Conservation (phyloP, 2,888 invertebrate genomes). For the Aspidiotus destructor region DNA sequence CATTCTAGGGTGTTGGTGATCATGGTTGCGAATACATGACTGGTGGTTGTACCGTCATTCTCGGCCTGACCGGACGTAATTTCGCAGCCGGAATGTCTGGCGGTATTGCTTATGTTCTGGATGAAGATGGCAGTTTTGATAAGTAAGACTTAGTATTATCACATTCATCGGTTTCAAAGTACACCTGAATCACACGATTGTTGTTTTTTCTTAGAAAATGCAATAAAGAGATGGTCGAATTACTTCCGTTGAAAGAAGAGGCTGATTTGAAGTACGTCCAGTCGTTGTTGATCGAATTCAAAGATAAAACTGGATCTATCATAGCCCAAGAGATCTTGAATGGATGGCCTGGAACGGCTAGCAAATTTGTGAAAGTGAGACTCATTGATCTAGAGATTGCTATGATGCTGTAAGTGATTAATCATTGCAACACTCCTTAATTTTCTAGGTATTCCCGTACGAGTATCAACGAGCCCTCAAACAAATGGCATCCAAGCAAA, state of each 20-base stretch:
- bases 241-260: constrained; percentile 65
- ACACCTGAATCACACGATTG: background rate
- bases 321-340: constrained; percentile 69
- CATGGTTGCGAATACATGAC: constrained; percentile 99
- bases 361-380: constrained; percentile 70
- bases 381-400: too few species aligned
- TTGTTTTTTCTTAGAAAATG: constrained; percentile 55
- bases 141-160: constrained; percentile 38
- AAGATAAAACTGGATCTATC: constrained; percentile 74
- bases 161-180: background rate
- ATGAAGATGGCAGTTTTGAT: constrained; percentile 72
- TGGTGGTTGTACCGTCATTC: constrained; percentile 78
- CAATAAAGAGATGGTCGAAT: constrained; percentile 90
- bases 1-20: constrained; percentile 77
- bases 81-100: constrained; percentile 99
- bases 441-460: constrained; percentile 73
- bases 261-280: constrained; percentile 71
- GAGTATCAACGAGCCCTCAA: constrained; percentile 88
- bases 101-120: constrained; percentile 84
- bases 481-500: constrained; percentile 49
- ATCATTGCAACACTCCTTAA: too few species aligned
- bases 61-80: constrained; percentile 92
- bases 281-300: constrained; percentile 70
- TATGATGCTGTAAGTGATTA: background rate
- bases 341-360: constrained; percentile 66